phyloP scores from a whole-genome alignment of 2,113 vertebrate species.

The Cairina moschata region DNA sequence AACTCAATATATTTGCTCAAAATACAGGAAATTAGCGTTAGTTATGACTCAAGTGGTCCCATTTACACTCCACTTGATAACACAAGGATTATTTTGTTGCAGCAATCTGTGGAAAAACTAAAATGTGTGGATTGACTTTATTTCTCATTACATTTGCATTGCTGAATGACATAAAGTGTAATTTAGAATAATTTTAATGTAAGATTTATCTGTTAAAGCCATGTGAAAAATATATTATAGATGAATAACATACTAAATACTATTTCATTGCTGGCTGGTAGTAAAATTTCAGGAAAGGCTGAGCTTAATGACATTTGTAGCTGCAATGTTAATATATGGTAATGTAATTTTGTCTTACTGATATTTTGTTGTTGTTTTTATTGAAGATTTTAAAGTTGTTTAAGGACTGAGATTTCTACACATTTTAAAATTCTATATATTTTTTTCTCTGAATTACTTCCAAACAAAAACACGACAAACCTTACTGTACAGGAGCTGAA shows the following conservation, averaged over 20 bases:
- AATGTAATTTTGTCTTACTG: not conserved
- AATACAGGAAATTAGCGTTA: not conserved
- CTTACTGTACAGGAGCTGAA: not conserved
- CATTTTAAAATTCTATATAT: not conserved
- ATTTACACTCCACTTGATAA: not conserved
- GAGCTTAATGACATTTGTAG: not conserved
- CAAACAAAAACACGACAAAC: not conserved
- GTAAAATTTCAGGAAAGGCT: not conserved
- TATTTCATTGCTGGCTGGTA: not conserved
- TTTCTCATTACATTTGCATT: not conserved
- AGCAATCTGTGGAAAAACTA: not conserved
- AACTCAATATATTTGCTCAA: not conserved
- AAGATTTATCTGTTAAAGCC: not conserved
- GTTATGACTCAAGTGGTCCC: not conserved
- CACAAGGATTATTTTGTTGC: not conserved
- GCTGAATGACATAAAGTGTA: not conserved
- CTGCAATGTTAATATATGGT: not conserved
- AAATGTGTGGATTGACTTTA: not conserved
- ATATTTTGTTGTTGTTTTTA: not conserved
- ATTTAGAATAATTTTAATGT: not conserved
- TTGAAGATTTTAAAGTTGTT: not conserved
- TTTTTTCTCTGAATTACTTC: not conserved
- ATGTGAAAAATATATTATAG: not conserved
- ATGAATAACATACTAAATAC: not conserved
- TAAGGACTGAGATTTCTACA: not conserved